Evolutionary conservation across 1,140 invertebrate species (phyloP).

Genomic region (Tenebrio molitor): DNA sequence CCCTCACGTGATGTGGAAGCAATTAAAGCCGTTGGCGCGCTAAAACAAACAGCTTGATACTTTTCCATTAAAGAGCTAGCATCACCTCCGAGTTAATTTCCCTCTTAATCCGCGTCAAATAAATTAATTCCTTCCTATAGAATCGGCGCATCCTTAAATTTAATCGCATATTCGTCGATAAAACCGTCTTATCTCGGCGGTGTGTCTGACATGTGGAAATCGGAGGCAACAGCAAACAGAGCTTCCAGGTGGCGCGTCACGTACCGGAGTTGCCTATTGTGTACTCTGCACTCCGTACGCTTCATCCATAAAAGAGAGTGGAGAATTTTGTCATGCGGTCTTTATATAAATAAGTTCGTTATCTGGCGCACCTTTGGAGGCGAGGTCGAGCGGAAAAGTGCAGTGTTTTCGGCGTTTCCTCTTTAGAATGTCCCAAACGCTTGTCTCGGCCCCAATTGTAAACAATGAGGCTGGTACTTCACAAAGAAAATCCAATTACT

Average conservation of each 20-base stretch:
- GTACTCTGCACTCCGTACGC: conserved; percentile 25
- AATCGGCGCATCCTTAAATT: conserved; percentile 11
- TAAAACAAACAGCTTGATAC: conserved; percentile 15
- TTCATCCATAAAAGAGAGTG: conserved; percentile 15
- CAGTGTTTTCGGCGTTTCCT: background rate
- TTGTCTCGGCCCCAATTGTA: background rate
- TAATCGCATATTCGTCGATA: conserved; percentile 29
- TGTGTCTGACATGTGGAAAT: conserved; percentile 25
- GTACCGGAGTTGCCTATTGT: conserved; percentile 28
- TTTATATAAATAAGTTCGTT: conserved; percentile 5
- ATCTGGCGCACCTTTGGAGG: background rate
- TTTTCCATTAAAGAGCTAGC: conserved; percentile 8
- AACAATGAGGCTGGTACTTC: background rate
- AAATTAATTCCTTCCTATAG: conserved; percentile 39
- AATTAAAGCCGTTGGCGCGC: background rate
- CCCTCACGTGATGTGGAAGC: too few species aligned
- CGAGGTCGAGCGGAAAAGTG: background rate
- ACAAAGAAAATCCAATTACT: conserved; percentile 4
- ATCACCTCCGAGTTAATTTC: conserved; percentile 29
- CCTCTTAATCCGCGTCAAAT: conserved; percentile 23
- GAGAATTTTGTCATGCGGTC: conserved; percentile 1
- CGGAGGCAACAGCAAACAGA: conserved; percentile 7
- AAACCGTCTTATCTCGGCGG: conserved; percentile 18
- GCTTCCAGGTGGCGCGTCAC: conserved; percentile 12
- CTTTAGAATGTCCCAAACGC: background rate